Percentiles rank a stretch among this genome's conserved stretches.
phyloP scores from a whole-genome alignment of 2,113 vertebrate genomes.

The Oryzias celebensis region DNA sequence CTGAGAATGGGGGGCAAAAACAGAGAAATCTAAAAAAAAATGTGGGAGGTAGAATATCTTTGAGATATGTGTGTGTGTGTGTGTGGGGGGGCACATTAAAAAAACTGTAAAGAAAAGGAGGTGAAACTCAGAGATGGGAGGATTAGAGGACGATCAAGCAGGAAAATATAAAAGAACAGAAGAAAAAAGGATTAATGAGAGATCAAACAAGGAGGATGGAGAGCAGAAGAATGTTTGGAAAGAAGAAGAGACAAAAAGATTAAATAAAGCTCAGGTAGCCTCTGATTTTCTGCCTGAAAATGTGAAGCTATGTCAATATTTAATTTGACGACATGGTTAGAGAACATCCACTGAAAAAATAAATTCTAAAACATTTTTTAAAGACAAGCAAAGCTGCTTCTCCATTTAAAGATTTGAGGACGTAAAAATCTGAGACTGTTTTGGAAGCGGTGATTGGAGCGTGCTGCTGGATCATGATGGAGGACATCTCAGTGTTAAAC shows the following conservation, averaged over 20 bases:
- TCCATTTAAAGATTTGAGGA: too few relatives aligned
- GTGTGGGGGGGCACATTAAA: not conserved
- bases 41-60: not conserved
- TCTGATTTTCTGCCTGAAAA: too few relatives aligned
- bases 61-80: not conserved
- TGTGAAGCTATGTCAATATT: too few relatives aligned
- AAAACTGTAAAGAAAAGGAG: not conserved
- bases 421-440: too few relatives aligned
- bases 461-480: too few relatives aligned
- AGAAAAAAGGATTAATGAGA: slow-evolving; percentile 1
- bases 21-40: slow-evolving; percentile 5
- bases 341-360: too few relatives aligned
- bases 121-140: not conserved
- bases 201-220: not conserved
- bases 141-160: not conserved
- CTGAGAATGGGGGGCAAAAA: not conserved
- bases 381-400: too few relatives aligned
- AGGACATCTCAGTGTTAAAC: too few relatives aligned
- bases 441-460: too few relatives aligned
- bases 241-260: not conserved
- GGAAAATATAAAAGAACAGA: not conserved
- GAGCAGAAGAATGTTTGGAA: not conserved
- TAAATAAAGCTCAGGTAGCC: not conserved
- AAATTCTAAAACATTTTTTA: too few relatives aligned
- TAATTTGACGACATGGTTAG: too few relatives aligned